Base-by-base conservation (phyloP, 2,888 invertebrate genomes). In the Polydrusus tereticollis region DNA sequence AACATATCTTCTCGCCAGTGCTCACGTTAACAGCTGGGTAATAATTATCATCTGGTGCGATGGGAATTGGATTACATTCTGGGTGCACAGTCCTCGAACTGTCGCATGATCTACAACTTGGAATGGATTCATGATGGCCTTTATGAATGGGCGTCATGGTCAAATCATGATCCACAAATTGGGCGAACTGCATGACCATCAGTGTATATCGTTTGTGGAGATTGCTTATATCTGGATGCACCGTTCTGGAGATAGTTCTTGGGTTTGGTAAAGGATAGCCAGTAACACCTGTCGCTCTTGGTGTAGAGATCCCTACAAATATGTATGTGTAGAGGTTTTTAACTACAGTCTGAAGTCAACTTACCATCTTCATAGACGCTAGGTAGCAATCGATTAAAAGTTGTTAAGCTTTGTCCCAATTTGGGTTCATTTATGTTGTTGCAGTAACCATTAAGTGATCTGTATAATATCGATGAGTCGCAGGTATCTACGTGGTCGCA, bases 161-260 rank as follows among this genome's bases (percentile, higher is more conserved):
- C 60, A 98, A 88, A 84, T 98, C 98, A 86, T 98, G 98, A 84
- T 98, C 98, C 18, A 98, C 84, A 80, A 98, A 93, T 85, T 98
- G 97, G 0, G 96, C 97, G 80, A 92, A 97, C 87, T 97, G 97
- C 97, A 98, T 98, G 43, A 94, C 90, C 93, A 97, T 94, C 16
- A 97, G 87, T 0, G 96, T 94, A 85, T 97, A 97, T 5, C 95
- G 88, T 0, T 92, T 92, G 82, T 96, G 96, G 18, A 96, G 87
- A 82, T 96, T 94, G 33, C 95, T 95, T 71, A 96, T 95, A 81
- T 97, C 96, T 0, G 96, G 95, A 84, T 98, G 98, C 58, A 98
- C 93, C 0, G 92, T 90, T 0, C 95, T 93, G 0, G 97, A 97
- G 38, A 98, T 90, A 0, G 92, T 87, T 43, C 98, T 88, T 0